phyloP scores from a whole-genome alignment of 1,140 invertebrate species.

The Odontomachus brunneus region DNA sequence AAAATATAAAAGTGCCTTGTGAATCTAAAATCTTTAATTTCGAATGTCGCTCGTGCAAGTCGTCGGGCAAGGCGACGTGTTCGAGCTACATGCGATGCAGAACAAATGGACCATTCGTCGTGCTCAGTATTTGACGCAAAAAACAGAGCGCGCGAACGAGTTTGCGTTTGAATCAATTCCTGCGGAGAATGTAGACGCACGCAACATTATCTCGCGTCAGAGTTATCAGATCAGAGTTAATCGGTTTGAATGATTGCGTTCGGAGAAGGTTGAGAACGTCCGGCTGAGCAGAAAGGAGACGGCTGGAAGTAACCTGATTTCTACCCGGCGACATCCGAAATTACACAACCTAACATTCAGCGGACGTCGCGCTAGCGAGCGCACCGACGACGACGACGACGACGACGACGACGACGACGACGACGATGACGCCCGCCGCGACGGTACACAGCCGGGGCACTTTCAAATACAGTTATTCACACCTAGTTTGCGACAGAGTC shows the following conservation, averaged over 20 bases:
- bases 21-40: too few species aligned
- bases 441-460: constrained; percentile 10
- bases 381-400: not conserved
- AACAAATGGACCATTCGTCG: too few species aligned
- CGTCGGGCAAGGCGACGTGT: too few species aligned
- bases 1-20: too few species aligned
- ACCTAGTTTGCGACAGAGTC: constrained; percentile 52
- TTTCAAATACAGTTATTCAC: constrained; percentile 66
- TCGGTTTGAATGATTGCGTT: not conserved
- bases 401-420: not conserved
- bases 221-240: not conserved
- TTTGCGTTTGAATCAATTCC: not conserved
- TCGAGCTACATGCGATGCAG: too few species aligned
- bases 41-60: too few species aligned
- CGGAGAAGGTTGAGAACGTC: constrained; percentile 19
- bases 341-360: constrained; percentile 58
- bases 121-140: too few species aligned
- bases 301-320: constrained; percentile 56
- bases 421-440: constrained; percentile 7
- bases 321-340: constrained; percentile 62
- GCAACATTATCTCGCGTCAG: not conserved
- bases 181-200: not conserved
- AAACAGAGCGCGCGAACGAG: too few species aligned
- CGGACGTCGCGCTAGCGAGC: constrained; percentile 7
- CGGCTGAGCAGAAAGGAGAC: constrained; percentile 17